These are phyloP conservation scores for Desoria tigrina DNA, from an alignment of 2,888 invertebrate species.

Conservation along the genomic window DNA sequence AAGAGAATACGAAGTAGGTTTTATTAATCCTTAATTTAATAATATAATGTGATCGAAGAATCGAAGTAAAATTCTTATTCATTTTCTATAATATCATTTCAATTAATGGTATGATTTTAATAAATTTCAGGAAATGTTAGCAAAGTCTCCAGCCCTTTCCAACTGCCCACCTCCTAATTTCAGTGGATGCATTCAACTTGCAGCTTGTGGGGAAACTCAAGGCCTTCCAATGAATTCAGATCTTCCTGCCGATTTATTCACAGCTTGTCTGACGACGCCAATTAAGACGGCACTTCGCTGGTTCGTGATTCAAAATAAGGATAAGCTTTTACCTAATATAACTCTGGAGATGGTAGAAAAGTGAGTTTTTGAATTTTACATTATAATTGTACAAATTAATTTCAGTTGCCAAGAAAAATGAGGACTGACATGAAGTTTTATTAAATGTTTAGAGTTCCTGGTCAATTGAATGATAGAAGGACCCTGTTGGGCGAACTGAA, in stretches of 20 bases:
- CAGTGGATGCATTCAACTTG: conserved; percentile 92
- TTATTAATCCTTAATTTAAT: neutral
- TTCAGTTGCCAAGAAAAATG: neutral
- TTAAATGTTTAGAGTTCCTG: conserved; percentile 79
- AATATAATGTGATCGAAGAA: too few species aligned
- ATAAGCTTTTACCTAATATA: conserved; percentile 77
- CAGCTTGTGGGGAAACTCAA: conserved; percentile 91
- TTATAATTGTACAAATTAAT: conserved; percentile 6
- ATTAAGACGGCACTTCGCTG: conserved; percentile 93
- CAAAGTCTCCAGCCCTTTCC: conserved; percentile 43
- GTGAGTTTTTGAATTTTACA: conserved; percentile 60
- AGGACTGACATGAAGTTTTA: neutral
- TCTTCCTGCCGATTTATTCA: conserved; percentile 95
- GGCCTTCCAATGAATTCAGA: conserved; percentile 95
- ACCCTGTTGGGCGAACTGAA: conserved; percentile 98
- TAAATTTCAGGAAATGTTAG: conserved; percentile 48
- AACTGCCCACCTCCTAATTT: conserved; percentile 59
- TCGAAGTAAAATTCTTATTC: too few species aligned
- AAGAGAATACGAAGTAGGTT: conserved; percentile 66
- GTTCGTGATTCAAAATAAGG: conserved; percentile 83
- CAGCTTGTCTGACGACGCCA: conserved; percentile 96
- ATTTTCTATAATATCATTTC: too few species aligned
- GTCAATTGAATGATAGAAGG: conserved; percentile 86
- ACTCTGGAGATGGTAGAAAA: conserved; percentile 86
- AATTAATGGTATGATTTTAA: too few species aligned